Evolutionary conservation across 1,140 invertebrate genomes (phyloP), one percentile per base, ranked within the genome.

Genomic region (Leptopilina boulardi): DNA sequence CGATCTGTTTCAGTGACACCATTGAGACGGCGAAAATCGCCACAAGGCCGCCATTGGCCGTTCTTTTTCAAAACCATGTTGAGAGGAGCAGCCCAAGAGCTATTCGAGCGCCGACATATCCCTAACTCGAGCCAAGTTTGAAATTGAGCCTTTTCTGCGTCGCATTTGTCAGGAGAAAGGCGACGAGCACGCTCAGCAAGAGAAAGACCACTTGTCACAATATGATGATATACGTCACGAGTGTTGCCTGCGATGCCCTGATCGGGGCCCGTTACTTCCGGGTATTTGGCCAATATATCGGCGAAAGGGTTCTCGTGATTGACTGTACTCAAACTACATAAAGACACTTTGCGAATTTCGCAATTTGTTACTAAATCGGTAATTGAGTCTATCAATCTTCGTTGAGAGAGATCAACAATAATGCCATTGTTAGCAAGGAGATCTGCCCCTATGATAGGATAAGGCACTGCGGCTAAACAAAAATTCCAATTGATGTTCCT

Each of bases 21-120:
- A 59, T 83, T 79, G 18, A 83, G 44, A 30, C 26, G 54, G 13
- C 80, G 26, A n/a, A 75, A 81, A 44, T 83, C 80, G 13, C 80
- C 81, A 66, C 74, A 75, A 1, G 75, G 19, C 6, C 82, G 70
- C 44, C 70, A 79, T 30, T 19, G 13, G 6, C 66, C 73, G 15
- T 77, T 42, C 54, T 74, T 79, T 71, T 72, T 23, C n/a, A n/a
- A n/a, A n/a, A n/a, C n/a, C n/a, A n/a, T n/a, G n/a, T n/a, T n/a
- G n/a, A n/a, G n/a, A n/a, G 81, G 77, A 70, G 56, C 74, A 3
- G 80, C 42, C 80, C 77, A 79, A 10, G 51, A 47, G 26, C 71
- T 73, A 15, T 26, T 74, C 0, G 77, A 78, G 15, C 70, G 74
- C 19, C 47, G 19, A 18, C 18, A 59, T 26, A 54, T 59, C n/a